Evolutionary conservation across 2,113 vertebrate species (phyloP), one percentile per base, ranked within the genome.

Genomic region (Marmota monax): DNA sequence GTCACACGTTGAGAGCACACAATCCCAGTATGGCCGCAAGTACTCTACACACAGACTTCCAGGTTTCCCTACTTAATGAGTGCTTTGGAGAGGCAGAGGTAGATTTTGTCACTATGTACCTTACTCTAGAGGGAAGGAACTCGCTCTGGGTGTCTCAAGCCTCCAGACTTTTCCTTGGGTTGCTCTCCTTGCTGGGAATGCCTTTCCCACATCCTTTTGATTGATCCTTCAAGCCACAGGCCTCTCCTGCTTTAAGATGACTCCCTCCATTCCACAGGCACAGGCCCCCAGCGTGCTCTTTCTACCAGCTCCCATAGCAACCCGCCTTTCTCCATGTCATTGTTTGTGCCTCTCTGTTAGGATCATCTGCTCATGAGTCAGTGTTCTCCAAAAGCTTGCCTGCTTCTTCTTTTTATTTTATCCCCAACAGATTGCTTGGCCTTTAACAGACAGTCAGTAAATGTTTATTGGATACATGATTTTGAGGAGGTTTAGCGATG

Each of bases 361-460:
- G 61, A 56, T 23, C 12, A 48, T 65, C 61, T 76, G 27, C 18
- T 88, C 83, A 16, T 0, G 11, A 56, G 58, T 73, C 78, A 53
- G 16, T 61, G 45, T 72, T 83, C 87, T 80, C 76, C 65, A 92
- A 56, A 25, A 85, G 53, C 7, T 51, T 91, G 22, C 0, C 73
- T 29, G 34, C 53, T 88, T 87, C 17, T 17, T 76, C 37, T 32
- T 88, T 90, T 94, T 65, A 56, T 77, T n/a, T 79, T 51, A 29
- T 70, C 45, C 56, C 34, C 16, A 76, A n/a, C 9, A 76, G n/a
- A 86, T 18, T 18, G 45, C 70, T 70, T 88, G 53, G 63, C 78
- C 73, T 92, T 78, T 95, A 88, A 84, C 58, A 88, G 51, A 53
- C 51, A 9, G 11, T 34, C 83, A 78, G 23, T 90, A 80, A n/a